Conservation (phyloP, 2,797 vertebrate genomes). For the Gymnocypris eckloni region DNA sequence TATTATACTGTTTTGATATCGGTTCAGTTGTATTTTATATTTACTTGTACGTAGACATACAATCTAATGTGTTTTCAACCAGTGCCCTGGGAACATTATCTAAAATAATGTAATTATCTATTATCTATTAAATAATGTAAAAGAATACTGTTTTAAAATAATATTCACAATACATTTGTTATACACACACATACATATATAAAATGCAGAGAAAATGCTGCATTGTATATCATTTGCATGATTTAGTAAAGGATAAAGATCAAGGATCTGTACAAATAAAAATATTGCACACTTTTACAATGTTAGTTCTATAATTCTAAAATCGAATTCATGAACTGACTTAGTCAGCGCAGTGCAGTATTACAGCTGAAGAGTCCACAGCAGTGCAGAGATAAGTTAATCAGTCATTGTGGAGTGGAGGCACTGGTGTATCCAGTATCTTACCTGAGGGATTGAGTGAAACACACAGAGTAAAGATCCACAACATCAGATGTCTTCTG, state of each 20-base stretch:
- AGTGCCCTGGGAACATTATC: too few species aligned
- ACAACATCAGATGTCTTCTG: conserved; percentile 63
- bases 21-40: neutral
- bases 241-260: neutral
- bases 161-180: neutral
- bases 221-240: neutral
- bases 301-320: neutral
- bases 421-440: conserved; percentile 65
- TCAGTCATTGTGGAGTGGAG: conserved; percentile 53
- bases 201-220: neutral
- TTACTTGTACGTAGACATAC: neutral
- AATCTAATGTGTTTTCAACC: neutral
- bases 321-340: neutral
- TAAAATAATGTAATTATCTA: too few species aligned
- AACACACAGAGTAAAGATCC: conserved; percentile 69
- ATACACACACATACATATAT: neutral
- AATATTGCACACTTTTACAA: neutral
- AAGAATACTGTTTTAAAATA: neutral
- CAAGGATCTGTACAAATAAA: neutral
- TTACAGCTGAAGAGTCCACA: conserved; percentile 31
- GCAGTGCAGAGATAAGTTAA: conserved; percentile 64
- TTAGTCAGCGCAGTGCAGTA: neutral
- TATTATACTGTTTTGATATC: neutral
- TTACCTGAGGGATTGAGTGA: conserved; percentile 71
- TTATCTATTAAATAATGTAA: too few species aligned